Conservation (phyloP, 2,113 vertebrate genomes). For the Labrus mixtus region DNA sequence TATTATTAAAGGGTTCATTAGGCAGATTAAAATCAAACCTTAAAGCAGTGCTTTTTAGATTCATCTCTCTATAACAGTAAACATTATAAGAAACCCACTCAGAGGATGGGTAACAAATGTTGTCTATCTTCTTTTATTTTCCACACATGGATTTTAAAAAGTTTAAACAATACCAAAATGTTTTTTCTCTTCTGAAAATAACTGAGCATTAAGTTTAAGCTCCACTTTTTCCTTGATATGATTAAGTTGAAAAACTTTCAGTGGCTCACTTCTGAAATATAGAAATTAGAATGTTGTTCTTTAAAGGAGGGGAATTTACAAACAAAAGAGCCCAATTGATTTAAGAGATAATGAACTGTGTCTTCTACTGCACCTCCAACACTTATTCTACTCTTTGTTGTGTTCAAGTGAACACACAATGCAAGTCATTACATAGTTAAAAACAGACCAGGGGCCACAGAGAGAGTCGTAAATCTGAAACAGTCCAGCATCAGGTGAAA, state of each 20-base stretch:
- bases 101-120: too few species aligned
- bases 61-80: neutral
- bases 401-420: conserved; percentile 19
- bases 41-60: neutral
- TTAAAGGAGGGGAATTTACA: neutral
- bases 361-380: conserved; percentile 1
- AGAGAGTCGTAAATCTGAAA: conserved; percentile 72
- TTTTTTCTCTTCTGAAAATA: too few species aligned
- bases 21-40: conserved; percentile 5
- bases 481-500: conserved; percentile 69
- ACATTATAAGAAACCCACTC: too few species aligned
- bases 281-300: too few species aligned
- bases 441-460: conserved; percentile 17
- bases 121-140: too few species aligned
- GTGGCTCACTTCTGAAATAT: too few species aligned
- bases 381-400: conserved; percentile 18
- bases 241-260: too few species aligned
- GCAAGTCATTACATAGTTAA: conserved; percentile 24
- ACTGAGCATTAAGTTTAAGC: too few species aligned
- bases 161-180: too few species aligned
- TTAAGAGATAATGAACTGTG: conserved; percentile 3
- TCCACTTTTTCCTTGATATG: too few species aligned
- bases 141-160: too few species aligned
- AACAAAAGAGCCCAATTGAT: neutral
- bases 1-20: neutral